A percentile compares a stretch with the other conserved stretches of the same genome.
Conservation (phyloP, 1,140 invertebrate genomes). For the Phocides pigmalion region DNA sequence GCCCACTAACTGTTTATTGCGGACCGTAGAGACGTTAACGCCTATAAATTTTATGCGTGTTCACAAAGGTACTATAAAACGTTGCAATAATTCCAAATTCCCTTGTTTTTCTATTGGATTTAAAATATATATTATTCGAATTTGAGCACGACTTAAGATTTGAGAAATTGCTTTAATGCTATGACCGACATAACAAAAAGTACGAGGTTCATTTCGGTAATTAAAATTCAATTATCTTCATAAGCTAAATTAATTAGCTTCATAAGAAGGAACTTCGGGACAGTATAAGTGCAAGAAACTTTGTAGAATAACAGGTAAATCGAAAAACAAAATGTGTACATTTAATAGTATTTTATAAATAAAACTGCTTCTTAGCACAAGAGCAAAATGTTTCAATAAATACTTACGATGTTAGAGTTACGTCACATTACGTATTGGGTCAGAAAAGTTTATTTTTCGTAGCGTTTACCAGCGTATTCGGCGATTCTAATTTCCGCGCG, state of each 20-base stretch:
- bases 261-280: too few relatives aligned
- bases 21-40: conserved; percentile 64
- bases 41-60: conserved; percentile 77
- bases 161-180: conserved; percentile 40
- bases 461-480: conserved; percentile 17
- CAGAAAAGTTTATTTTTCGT: conserved; percentile 3
- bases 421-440: background rate
- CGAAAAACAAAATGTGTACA: too few relatives aligned
- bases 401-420: too few relatives aligned
- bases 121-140: conserved; percentile 52
- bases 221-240: too few relatives aligned
- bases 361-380: too few relatives aligned
- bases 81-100: conserved; percentile 74
- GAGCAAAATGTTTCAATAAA: too few relatives aligned
- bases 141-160: conserved; percentile 43
- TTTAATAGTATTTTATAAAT: too few relatives aligned
- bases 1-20: conserved; percentile 71
- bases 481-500: conserved; percentile 66
- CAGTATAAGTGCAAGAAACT: too few relatives aligned
- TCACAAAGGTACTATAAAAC: conserved; percentile 71
- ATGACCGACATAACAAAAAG: background rate
- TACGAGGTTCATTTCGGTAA: too few relatives aligned
- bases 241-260: too few relatives aligned
- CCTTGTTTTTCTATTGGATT: conserved; percentile 69
- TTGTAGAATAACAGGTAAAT: too few relatives aligned